Conservation (phyloP, 2,888 invertebrate genomes). For the Salpingus planirostris region DNA sequence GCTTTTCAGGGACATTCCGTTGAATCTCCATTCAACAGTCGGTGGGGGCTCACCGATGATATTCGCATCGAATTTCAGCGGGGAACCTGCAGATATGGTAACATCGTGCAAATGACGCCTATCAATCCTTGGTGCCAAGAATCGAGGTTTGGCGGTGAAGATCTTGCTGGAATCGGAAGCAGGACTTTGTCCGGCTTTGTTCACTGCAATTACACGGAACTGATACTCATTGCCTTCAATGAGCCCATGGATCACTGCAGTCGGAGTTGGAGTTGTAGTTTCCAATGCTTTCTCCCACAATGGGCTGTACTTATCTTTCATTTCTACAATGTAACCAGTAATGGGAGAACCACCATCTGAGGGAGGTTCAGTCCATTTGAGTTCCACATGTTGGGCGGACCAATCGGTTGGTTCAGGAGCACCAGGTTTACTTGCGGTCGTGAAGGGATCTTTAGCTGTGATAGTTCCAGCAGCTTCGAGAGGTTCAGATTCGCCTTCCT, state of each 20-base stretch:
- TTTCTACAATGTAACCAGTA: conserved; percentile 86
- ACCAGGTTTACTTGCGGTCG: conserved; percentile 78
- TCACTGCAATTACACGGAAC: conserved; percentile 91
- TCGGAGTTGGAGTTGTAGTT: conserved; percentile 62
- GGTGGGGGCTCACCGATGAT: conserved; percentile 95
- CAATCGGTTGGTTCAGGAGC: conserved; percentile 88
- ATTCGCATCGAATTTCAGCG: conserved; percentile 87
- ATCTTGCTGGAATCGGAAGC: conserved; percentile 82
- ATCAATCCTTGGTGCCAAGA: conserved; percentile 92
- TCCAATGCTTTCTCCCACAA: conserved; percentile 90
- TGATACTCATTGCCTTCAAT: conserved; percentile 96
- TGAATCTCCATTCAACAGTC: conserved; percentile 84
- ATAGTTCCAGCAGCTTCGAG: conserved; percentile 86
- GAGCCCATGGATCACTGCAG: conserved; percentile 78
- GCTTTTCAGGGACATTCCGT: conserved; percentile 62
- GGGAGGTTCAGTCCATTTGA: conserved; percentile 82
- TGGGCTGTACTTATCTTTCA: conserved; percentile 85
- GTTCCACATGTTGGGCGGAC: conserved; percentile 85
- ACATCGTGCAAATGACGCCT: conserved; percentile 83
- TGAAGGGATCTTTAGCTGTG: conserved; percentile 90
- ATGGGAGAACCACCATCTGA: conserved; percentile 93
- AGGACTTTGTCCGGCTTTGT: conserved; percentile 90
- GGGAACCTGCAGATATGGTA: conserved; percentile 83
- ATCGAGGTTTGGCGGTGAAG: conserved; percentile 78
- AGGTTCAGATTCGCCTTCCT: conserved; percentile 95